Evolutionary conservation across 2,113 vertebrate species (phyloP).

Genomic region (Dipodomys stephensi): DNA sequence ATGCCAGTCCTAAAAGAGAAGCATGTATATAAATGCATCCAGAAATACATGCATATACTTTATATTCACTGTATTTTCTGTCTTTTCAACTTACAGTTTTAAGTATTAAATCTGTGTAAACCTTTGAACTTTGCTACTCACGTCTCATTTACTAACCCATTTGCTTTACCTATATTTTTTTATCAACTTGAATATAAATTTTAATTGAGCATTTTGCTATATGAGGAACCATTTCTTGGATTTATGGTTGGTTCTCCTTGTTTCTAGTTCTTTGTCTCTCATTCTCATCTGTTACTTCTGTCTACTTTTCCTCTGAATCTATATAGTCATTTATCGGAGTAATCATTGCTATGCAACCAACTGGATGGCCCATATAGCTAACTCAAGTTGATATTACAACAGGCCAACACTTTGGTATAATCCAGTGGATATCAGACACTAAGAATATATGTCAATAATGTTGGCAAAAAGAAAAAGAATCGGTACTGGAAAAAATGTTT

Average conservation of each 20-base stretch:
- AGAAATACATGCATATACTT: not conserved
- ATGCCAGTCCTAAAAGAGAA: no score
- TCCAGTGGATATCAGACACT: not conserved
- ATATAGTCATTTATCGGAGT: not conserved
- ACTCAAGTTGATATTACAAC: not conserved
- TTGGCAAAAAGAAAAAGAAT: not conserved
- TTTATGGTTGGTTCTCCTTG: not conserved
- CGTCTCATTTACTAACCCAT: constrained; percentile 3
- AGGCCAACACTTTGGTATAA: not conserved
- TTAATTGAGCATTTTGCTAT: not conserved
- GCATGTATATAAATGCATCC: no score
- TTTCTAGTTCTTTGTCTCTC: not conserved
- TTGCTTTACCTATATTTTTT: not conserved
- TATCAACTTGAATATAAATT: constrained; percentile 7
- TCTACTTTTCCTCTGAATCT: not conserved
- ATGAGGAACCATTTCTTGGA: not conserved
- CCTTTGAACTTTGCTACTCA: constrained; percentile 45
- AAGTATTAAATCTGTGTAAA: constrained; percentile 20
- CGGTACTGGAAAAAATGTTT: not conserved
- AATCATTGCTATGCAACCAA: not conserved
- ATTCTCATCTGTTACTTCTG: not conserved
- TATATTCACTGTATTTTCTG: not conserved
- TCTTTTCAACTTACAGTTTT: not conserved
- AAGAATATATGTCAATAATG: not conserved
- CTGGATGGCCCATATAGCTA: not conserved